phyloP scores from a whole-genome alignment of 1,140 invertebrate genomes.

The Drosophila ironensis region DNA sequence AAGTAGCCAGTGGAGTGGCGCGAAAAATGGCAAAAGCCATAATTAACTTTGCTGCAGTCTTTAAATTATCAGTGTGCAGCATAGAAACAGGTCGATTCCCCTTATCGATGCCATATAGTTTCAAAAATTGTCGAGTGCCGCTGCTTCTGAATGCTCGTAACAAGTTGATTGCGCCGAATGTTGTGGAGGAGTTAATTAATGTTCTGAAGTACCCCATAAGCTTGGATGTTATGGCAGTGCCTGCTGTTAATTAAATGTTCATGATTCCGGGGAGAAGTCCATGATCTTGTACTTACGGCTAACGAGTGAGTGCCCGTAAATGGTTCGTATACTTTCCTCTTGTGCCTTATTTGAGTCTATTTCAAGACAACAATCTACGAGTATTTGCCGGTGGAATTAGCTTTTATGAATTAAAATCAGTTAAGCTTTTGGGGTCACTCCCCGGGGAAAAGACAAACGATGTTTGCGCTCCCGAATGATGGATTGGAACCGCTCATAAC shows the following conservation, averaged over 20 bases:
- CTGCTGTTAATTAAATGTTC: constrained; percentile 30
- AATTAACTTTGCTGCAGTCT: not conserved
- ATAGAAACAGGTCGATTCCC: too few relatives aligned
- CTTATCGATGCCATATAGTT: too few relatives aligned
- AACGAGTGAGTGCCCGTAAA: not conserved
- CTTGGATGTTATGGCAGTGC: constrained; percentile 15
- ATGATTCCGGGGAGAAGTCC: constrained; percentile 1
- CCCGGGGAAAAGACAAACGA: constrained; percentile 6
- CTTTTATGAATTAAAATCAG: too few relatives aligned
- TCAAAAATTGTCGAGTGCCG: too few relatives aligned
- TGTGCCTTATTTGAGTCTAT: too few relatives aligned
- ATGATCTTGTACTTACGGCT: not conserved
- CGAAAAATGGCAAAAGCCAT: not conserved
- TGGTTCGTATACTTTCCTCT: too few relatives aligned
- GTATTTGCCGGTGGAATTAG: too few relatives aligned
- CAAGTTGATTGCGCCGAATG: not conserved
- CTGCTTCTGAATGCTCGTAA: constrained; percentile 18
- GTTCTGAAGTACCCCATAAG: constrained; percentile 16
- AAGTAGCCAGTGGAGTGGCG: not conserved
- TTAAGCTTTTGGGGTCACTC: not conserved
- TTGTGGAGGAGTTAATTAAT: constrained; percentile 10
- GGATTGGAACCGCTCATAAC: constrained; percentile 25
- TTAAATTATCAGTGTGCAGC: too few relatives aligned
- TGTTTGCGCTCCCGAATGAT: constrained; percentile 26
- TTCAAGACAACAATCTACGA: not conserved